Evolutionary conservation across 2,113 vertebrate species (phyloP).

Genomic region (Lanius ludovicianus): DNA sequence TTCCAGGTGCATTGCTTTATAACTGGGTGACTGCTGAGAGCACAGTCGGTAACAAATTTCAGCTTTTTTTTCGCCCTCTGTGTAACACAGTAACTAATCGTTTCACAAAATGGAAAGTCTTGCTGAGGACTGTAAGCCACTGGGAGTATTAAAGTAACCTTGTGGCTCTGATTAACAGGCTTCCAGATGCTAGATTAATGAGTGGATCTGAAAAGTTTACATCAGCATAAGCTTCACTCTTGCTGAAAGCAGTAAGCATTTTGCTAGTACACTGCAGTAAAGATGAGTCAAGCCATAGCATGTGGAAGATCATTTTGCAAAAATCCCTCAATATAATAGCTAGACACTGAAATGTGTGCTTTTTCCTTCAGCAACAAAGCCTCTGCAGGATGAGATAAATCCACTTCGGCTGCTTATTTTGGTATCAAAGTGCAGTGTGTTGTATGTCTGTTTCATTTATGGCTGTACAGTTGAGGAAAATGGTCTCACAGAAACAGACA

Average conservation of each 20-base stretch:
- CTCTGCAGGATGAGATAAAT: constrained; percentile 10
- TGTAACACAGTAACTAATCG: constrained; percentile 26
- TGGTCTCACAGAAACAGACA: not conserved
- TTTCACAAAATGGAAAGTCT: constrained; percentile 6
- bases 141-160: constrained; percentile 29
- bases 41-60: not conserved
- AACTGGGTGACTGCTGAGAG: not conserved
- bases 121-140: not conserved
- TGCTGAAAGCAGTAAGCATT: constrained; percentile 10
- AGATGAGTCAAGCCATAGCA: not conserved
- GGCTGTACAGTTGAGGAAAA: not conserved
- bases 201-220: constrained; percentile 34
- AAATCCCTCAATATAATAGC: not conserved
- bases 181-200: constrained; percentile 65
- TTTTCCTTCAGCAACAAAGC: not conserved
- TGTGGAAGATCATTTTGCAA: not conserved
- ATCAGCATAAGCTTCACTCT: constrained; percentile 42
- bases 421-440: constrained; percentile 14
- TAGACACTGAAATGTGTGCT: not conserved
- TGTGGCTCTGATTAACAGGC: constrained; percentile 43
- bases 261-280: not conserved
- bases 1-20: constrained; percentile 35
- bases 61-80: not conserved
- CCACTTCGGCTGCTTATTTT: not conserved
- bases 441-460: not conserved